Conservation (phyloP, 1,140 invertebrate genomes). For the Pristionchus pacificus region DNA sequence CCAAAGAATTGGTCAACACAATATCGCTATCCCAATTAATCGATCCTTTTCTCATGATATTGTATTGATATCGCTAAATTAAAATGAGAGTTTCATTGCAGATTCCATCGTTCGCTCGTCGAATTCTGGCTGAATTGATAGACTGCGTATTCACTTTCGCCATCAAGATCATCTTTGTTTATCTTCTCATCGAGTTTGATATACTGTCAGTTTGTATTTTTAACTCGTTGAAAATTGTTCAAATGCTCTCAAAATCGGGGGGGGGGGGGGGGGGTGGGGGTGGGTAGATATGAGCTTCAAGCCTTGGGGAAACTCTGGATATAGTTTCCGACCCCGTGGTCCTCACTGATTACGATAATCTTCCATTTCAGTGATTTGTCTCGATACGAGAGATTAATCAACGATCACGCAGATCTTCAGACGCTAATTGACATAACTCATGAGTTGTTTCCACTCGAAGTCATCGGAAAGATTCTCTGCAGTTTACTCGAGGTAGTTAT, state of each 20-base stretch:
- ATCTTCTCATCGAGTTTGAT: background rate
- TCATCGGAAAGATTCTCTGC: background rate
- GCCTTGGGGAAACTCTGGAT: no score
- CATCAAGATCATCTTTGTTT: background rate
- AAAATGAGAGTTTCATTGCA: background rate
- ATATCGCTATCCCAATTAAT: no score
- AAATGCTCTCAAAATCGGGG: no score
- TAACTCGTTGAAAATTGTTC: no score
- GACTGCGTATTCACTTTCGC: background rate
- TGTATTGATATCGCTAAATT: no score
- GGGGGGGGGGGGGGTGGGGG: no score
- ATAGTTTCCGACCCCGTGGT: no score
- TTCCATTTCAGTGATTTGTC: background rate
- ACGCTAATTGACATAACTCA: background rate
- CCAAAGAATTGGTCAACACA: no score
- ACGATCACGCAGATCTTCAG: background rate
- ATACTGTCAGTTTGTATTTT: background rate
- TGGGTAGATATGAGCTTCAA: background rate
- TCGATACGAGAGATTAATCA: background rate
- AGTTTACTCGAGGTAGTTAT: background rate
- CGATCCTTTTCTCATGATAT: no score
- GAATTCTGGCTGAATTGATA: background rate
- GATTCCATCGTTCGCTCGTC: background rate
- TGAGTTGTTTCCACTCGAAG: background rate
- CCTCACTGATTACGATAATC: no score